phyloP scores from a whole-genome alignment of 2,888 invertebrate genomes.

The Plemyria rubiginata region DNA sequence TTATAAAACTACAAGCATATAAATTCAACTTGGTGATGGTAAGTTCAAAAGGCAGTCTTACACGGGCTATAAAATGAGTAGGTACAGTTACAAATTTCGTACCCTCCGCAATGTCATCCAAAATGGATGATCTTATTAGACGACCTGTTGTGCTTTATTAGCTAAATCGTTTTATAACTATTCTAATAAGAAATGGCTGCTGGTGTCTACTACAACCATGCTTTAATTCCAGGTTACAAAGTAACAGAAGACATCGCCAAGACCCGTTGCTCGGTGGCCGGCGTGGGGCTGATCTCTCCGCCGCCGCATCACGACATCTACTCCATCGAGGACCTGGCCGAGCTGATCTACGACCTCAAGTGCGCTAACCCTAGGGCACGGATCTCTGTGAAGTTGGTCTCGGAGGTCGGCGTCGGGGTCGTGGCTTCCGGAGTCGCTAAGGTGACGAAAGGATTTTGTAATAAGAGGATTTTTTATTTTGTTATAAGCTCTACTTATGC shows the following conservation, averaged over 20 bases:
- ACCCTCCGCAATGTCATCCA: no score
- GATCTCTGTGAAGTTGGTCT: constrained; percentile 98
- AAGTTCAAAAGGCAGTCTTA: no score
- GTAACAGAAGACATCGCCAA: constrained; percentile 97
- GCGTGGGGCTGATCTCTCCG: constrained; percentile 98
- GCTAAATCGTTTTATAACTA: no score
- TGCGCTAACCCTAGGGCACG: constrained; percentile 97
- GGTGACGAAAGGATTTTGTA: constrained; percentile 71
- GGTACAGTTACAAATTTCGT: no score
- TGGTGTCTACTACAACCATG: neutral
- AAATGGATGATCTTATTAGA: no score
- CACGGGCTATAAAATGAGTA: no score
- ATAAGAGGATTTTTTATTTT: no score
- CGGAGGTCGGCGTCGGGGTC: constrained; percentile 99
- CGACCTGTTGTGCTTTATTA: no score
- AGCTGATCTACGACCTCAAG: constrained; percentile 98
- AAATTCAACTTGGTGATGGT: no score
- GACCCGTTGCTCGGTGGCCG: constrained; percentile 97
- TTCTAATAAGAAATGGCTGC: no score
- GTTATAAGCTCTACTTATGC: no score
- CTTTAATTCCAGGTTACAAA: constrained; percentile 84
- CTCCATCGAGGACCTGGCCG: constrained; percentile 99
- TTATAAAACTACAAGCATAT: no score
- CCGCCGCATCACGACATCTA: constrained; percentile 99
- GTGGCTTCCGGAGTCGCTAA: constrained; percentile 99